Evolutionary conservation across 2,797 vertebrate genomes (phyloP), one percentile per base, ranked within the genome.

Genomic region (Lagothrix lagotricha): DNA sequence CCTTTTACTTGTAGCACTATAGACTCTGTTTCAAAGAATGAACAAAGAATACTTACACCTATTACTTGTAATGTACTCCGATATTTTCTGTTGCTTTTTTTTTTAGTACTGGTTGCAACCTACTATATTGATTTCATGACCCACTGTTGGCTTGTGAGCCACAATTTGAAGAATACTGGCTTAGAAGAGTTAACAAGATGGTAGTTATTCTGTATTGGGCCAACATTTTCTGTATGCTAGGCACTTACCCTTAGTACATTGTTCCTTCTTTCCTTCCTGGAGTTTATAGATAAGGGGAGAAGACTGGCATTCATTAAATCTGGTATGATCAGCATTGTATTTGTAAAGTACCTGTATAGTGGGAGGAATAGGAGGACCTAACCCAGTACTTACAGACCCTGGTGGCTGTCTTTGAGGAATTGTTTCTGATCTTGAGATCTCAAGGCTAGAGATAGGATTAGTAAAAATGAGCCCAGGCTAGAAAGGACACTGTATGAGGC

Each of bases 141-240:
- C 41, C 33, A 24, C 28, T 86, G 8, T 75, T 88, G 73, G 24
- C 67, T 83, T 95, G 39, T 93, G 73, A 82, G 28, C 41, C 54
- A 88, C 46, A 80, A 2, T 94, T 90, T 93, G 90, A 82, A 96
- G 88, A 97, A 41, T 50, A 81, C 9, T 90, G 85, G 33, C 26
- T 84, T 95, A 77, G 54, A 67, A 70, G 81, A 77, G 58, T 85
- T 95, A 91, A 67, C n/a, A 90, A 84, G 48, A n/a, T 83, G 44
- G 48, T 46, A 61, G 76, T 86, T 84, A 39, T 54, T 30, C 39
- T 76, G 54, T 94, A 41, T 39, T 76, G 33, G 76, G 11, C 41
- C 67, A 67, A 20, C 20, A 19, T 92, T 90, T 94, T 88, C 58
- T 84, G 9, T 92, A 26, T 75, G 13, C 11, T 48, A 8, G 30